Evolutionary conservation across 2,888 invertebrate genomes (phyloP).

Genomic region (Capitulum mitella): DNA sequence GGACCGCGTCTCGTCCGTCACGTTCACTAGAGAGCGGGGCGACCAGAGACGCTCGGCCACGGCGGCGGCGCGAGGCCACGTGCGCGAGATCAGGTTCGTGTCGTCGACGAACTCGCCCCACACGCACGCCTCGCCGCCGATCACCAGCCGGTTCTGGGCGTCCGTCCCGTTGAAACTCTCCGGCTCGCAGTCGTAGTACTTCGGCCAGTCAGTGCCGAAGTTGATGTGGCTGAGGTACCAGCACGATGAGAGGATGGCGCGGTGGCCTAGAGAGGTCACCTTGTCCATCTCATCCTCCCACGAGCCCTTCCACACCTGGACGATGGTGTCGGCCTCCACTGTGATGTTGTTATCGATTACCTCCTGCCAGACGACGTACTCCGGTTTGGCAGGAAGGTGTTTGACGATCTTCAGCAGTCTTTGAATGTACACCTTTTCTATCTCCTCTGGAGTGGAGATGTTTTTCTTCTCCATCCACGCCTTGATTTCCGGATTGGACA

Average conservation of each 20-base stretch:
- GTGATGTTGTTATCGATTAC: conserved; percentile 64
- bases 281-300: conserved; percentile 38
- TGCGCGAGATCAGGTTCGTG: conserved; percentile 52
- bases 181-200: conserved; percentile 64
- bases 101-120: conserved; percentile 81
- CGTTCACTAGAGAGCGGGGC: conserved; percentile 42
- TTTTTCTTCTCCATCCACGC: conserved; percentile 23
- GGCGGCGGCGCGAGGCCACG: conserved; percentile 81
- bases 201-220: conserved; percentile 60
- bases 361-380: conserved; percentile 67
- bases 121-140: conserved; percentile 89
- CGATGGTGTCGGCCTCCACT: conserved; percentile 43
- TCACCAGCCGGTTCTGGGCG: conserved; percentile 55
- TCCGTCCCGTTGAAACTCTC: conserved; percentile 49
- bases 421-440: conserved; percentile 64
- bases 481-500: conserved; percentile 15
- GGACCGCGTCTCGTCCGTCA: conserved; percentile 48
- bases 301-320: conserved; percentile 49
- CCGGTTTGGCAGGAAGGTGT: conserved; percentile 42
- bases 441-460: not conserved
- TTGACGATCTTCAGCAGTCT: conserved; percentile 52
- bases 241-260: conserved; percentile 65
- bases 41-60: conserved; percentile 82
- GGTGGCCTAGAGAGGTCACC: conserved; percentile 57
- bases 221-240: conserved; percentile 79